Percentiles rank a stretch among this genome's conserved stretches.
Evolutionary conservation across 1,140 invertebrate genomes (phyloP).

Genomic region (Trypoxylus dichotomus): DNA sequence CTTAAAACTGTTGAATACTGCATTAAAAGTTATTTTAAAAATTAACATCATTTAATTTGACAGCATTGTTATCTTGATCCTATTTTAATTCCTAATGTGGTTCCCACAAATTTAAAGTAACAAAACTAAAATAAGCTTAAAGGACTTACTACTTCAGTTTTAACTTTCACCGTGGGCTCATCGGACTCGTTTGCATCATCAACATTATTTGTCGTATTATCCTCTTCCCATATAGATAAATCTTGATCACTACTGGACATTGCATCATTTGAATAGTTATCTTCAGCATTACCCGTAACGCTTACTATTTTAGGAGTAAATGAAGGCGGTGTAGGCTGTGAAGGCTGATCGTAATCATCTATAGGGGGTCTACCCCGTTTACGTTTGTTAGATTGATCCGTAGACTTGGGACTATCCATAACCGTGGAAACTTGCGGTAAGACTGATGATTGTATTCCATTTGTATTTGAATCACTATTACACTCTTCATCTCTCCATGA

Average conservation of each 20-base stretch:
- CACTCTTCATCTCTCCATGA: conserved; percentile 72
- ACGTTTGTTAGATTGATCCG: conserved; percentile 51
- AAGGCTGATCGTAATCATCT: conserved; percentile 61
- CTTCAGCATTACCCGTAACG: conserved; percentile 57
- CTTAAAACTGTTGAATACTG: too few relatives aligned
- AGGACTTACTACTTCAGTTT: conserved; percentile 46
- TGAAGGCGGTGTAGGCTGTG: conserved; percentile 41
- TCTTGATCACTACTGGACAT: conserved; percentile 52
- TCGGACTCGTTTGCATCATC: conserved; percentile 44
- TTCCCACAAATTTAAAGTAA: neutral
- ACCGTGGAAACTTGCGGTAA: conserved; percentile 52
- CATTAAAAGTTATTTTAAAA: too few relatives aligned
- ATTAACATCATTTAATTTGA: too few relatives aligned
- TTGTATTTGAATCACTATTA: conserved; percentile 54
- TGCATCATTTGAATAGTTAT: conserved; percentile 51
- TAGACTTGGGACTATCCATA: conserved; percentile 49
- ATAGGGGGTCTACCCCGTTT: conserved; percentile 67
- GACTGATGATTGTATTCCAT: conserved; percentile 54
- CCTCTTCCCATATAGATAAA: conserved; percentile 49
- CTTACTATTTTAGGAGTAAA: conserved; percentile 60
- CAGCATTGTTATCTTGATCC: too few relatives aligned
- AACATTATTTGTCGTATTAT: conserved; percentile 41
- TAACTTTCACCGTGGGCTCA: conserved; percentile 46
- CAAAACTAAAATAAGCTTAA: neutral
- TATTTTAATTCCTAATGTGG: too few relatives aligned